A percentile compares a stretch with the other conserved stretches of the same genome.
These are phyloP conservation scores for Zaprionus tsacasi DNA, from an alignment of 1,140 invertebrate genomes.

Conservation along the genomic window DNA sequence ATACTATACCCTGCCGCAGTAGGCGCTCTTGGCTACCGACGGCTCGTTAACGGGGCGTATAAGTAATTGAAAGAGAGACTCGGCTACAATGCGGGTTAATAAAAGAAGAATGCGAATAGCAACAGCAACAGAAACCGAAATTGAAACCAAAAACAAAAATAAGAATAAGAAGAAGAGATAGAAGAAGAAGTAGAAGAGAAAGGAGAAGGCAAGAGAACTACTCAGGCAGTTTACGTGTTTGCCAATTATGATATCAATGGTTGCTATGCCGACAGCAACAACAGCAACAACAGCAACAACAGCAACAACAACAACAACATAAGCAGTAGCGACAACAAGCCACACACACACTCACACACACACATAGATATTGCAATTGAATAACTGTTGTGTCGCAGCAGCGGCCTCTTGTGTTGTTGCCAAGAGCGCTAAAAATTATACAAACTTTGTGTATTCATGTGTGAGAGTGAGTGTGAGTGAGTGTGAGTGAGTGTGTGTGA, in stretches of 20 bases:
- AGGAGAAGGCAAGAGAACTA: conserved; percentile 41
- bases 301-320: background rate
- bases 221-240: conserved; percentile 53
- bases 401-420: conserved; percentile 45
- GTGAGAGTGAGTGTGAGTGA: conserved; percentile 20
- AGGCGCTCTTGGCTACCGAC: conserved; percentile 8
- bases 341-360: conserved; percentile 24
- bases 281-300: conserved; percentile 15
- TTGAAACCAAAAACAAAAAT: background rate
- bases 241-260: conserved; percentile 75
- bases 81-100: background rate
- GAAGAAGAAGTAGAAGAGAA: background rate
- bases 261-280: conserved; percentile 49
- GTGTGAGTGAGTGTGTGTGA: conserved; percentile 30
- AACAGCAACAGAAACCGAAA: conserved; percentile 4
- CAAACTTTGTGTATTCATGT: conserved; percentile 13
- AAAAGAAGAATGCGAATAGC: conserved; percentile 6
- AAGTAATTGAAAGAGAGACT: background rate
- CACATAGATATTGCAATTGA: conserved; percentile 50
- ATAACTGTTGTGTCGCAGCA: conserved; percentile 54
- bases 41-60: background rate
- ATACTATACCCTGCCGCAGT: background rate
- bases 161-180: background rate
- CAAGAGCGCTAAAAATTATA: conserved; percentile 41
- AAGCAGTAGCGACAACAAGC: conserved; percentile 16